phyloP scores from a whole-genome alignment of 2,888 invertebrate genomes.

The Dasypolia templi region DNA sequence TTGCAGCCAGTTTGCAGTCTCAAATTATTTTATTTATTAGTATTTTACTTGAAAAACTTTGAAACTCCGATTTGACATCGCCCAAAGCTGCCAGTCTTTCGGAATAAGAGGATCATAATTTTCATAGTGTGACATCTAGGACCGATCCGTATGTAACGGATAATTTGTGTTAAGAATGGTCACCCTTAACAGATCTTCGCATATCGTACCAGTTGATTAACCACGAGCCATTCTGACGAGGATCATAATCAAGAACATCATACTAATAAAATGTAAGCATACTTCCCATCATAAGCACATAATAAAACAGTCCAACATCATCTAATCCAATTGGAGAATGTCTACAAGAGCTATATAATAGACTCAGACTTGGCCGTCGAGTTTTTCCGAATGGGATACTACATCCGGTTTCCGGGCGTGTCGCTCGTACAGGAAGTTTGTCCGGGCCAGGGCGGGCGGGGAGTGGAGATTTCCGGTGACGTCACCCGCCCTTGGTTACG shows the following conservation, averaged over 20 bases:
- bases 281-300: neutral
- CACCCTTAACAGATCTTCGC: no score
- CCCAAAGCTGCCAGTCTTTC: neutral
- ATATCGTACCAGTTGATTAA: no score
- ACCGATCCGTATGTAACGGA: no score
- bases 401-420: constrained; percentile 83
- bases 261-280: neutral
- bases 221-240: neutral
- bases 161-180: neutral
- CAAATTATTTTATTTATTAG: neutral
- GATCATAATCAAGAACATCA: no score
- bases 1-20: neutral
- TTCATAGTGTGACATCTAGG: no score
- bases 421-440: constrained; percentile 81
- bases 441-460: constrained; percentile 68
- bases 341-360: constrained; percentile 66
- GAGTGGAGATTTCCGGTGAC: constrained; percentile 76
- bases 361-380: constrained; percentile 67
- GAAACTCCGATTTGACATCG: neutral
- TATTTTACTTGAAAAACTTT: neutral
- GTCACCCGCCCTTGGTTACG: constrained; percentile 70
- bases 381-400: constrained; percentile 85
- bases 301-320: constrained; percentile 26
- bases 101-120: neutral
- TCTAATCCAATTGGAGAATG: constrained; percentile 44